Evolutionary conservation across 1,140 invertebrate species (phyloP), one percentile per base, ranked within the genome.

Genomic region (Holcopasites calliopsidis): DNA sequence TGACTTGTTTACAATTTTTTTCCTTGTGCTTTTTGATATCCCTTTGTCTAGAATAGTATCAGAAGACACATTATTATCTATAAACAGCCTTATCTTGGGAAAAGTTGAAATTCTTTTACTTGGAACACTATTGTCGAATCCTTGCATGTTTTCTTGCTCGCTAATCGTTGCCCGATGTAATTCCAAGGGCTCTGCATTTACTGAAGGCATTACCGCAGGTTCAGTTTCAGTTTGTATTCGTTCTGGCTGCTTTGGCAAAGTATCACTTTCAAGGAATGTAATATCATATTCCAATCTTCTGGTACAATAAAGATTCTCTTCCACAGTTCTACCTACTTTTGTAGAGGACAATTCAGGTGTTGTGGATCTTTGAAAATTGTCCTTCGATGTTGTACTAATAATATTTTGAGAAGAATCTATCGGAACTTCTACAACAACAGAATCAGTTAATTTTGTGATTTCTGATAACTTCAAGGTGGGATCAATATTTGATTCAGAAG

Each of bases 211-310:
- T 21, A 62, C 21, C 1, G 64, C 57, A 50, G 55, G 52, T 54
- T 80, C 58, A 0, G 23, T 47, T 47, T 47, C 52, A 50, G 54
- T 57, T 54, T 80, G 54, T 1, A 28, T 71, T 8, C 57, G 68
- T 18, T 74, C 8, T 13, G 35, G 38, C 13, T 61, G 31, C 0
- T 38, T 47, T 10, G 26, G 42, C 10, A 47, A 16, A 26, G 8
- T 8, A 11, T 61, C 13, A n/a, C 2, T 8, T n/a, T 55, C 8
- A n/a, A 16, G 3, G 4, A 4, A n/a, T 3, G 11, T 23, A 8
- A 16, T 1, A 55, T 66, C 31, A 38, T 61, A 18, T 7, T 26
- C 11, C 23, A 18, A 11, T 21, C n/a, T 13, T 28, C 55, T 6
- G 3, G 7, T n/a, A 16, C 0, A 31, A 21, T 18, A 0, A 57